Conservation (phyloP, 2,888 invertebrate genomes). For the Parthenolecanium corni region DNA sequence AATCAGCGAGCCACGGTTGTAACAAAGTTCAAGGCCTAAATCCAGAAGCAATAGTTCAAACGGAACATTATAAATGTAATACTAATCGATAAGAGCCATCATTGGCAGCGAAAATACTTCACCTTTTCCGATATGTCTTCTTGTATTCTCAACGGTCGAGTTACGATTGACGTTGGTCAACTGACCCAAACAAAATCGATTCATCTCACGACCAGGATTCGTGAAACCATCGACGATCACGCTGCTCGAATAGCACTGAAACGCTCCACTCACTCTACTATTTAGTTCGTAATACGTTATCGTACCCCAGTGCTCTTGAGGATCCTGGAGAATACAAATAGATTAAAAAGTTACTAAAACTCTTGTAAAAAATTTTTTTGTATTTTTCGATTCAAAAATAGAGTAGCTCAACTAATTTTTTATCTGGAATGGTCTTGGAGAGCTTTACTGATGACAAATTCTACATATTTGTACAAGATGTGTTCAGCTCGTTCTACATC, state of each 20-base stretch:
- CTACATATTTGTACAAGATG: no score
- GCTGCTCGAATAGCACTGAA: conserved; percentile 79
- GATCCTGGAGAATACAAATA: conserved; percentile 45
- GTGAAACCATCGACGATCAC: conserved; percentile 98
- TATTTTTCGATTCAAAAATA: no score
- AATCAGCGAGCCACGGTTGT: conserved; percentile 48
- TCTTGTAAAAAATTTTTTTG: no score
- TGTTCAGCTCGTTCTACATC: no score
- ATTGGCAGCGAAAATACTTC: no score
- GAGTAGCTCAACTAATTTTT: no score
- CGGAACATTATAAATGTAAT: no score
- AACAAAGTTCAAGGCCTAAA: conserved; percentile 46
- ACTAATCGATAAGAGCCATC: no score
- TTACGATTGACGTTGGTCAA: conserved; percentile 97
- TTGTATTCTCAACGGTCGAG: conserved; percentile 94
- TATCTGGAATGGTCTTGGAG: no score
- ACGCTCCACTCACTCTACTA: conserved; percentile 89
- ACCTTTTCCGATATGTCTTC: conserved; percentile 52
- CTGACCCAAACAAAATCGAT: conserved; percentile 92
- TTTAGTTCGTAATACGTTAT: conserved; percentile 98
- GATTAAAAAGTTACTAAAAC: no score
- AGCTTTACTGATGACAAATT: no score
- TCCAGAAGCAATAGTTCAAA: conserved; percentile 24
- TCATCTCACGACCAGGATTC: conserved; percentile 90
- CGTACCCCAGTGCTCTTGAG: conserved; percentile 93